Evolutionary conservation across 30 jellyfish, hydroid and myxozoan species (phyloP).

Genomic region (Cassiopea andromeda): DNA sequence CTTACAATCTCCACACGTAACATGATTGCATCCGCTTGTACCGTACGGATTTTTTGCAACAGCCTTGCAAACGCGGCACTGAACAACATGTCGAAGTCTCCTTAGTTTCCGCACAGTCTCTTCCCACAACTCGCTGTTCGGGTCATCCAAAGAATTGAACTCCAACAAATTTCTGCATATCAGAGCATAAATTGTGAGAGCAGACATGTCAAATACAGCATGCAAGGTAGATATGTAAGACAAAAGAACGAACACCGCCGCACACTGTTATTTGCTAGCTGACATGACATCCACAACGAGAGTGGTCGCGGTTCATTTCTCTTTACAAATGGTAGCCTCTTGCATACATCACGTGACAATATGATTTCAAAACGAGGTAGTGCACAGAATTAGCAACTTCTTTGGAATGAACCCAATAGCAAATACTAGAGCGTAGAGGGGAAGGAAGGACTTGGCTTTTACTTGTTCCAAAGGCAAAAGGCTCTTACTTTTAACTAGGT

Average conservation of each 20-base stretch:
- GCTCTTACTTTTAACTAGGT: no score
- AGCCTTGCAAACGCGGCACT: constrained; percentile 80
- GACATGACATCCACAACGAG: background rate
- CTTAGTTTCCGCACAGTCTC: constrained; percentile 57
- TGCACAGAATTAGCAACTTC: no score
- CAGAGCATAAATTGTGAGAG: constrained; percentile 31
- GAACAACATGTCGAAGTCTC: constrained; percentile 72
- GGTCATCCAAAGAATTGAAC: constrained; percentile 34
- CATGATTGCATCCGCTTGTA: constrained; percentile 73
- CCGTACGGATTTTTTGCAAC: constrained; percentile 68
- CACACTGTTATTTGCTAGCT: background rate
- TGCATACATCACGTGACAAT: background rate
- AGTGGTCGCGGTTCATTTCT: constrained; percentile 10
- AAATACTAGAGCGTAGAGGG: no score
- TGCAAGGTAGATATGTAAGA: background rate
- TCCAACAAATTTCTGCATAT: constrained; percentile 56
- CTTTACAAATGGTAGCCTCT: constrained; percentile 12
- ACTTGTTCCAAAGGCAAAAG: no score
- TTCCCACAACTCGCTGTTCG: constrained; percentile 48
- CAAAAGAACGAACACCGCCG: background rate
- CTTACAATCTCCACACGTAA: constrained; percentile 76
- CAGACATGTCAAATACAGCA: constrained; percentile 24
- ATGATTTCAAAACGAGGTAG: background rate
- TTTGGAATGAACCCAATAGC: no score
- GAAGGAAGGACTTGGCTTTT: no score